A percentile compares a stretch with the other conserved stretches of the same genome.
phyloP scores from a whole-genome alignment of 2,113 vertebrate genomes.

The Passer domesticus region DNA sequence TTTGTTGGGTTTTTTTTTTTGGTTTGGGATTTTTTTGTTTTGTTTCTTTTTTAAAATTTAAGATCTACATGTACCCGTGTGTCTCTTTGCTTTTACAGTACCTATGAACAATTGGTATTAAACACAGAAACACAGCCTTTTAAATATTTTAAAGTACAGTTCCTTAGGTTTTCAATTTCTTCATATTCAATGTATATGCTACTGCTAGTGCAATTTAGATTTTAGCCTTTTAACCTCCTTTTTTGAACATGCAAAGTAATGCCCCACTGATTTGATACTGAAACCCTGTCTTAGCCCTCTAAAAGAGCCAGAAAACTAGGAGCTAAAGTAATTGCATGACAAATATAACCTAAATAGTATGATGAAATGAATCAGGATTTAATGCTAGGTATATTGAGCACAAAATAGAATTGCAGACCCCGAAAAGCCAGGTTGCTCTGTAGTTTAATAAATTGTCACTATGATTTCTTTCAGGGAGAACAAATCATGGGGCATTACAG shows the following conservation, averaged over 20 bases:
- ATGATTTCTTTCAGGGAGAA: constrained; percentile 99
- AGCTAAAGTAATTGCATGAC: constrained; percentile 94
- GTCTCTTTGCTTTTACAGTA: constrained; percentile 53
- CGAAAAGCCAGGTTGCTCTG: constrained; percentile 98
- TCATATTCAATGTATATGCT: constrained; percentile 64
- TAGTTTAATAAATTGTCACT: constrained; percentile 99
- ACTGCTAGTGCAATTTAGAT: constrained; percentile 60
- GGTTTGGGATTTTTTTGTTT: background rate
- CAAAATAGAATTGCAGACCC: constrained; percentile 91
- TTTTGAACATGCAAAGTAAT: constrained; percentile 85
- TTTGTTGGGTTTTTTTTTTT: background rate
- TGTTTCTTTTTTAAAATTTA: constrained; percentile 14
- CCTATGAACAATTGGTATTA: constrained; percentile 59
- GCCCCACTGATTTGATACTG: constrained; percentile 93
- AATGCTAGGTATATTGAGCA: constrained; percentile 82
- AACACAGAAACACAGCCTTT: constrained; percentile 41
- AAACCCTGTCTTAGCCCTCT: constrained; percentile 75
- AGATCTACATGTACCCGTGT: constrained; percentile 28
- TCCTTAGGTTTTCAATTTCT: constrained; percentile 58
- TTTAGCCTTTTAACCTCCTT: constrained; percentile 60
- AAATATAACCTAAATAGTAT: constrained; percentile 83
- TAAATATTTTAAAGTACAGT: constrained; percentile 55
- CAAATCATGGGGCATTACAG: constrained; percentile 99
- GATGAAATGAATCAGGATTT: constrained; percentile 81
- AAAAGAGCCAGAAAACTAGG: constrained; percentile 75